A percentile compares a stretch with the other conserved stretches of the same genome.
phyloP scores from a whole-genome alignment of 2,113 vertebrate species.

The Sterrhoptilus dennistouni region DNA sequence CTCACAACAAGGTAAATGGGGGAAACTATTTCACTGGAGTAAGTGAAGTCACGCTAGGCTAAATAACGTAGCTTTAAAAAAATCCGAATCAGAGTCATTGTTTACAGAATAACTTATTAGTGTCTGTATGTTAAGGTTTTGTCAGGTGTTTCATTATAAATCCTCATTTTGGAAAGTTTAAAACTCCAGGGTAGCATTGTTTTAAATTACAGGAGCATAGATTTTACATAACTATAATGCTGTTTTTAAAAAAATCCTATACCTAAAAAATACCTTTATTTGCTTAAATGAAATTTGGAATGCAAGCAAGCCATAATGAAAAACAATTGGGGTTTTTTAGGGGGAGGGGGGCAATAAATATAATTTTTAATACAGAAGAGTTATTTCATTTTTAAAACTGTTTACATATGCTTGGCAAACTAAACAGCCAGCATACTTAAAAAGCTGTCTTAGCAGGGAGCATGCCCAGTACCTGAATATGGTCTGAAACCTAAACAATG shows the following conservation, averaged over 20 bases:
- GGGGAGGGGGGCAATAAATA: background rate
- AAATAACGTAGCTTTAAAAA: constrained; percentile 10
- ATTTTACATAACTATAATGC: constrained; percentile 41
- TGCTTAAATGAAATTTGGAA: constrained; percentile 65
- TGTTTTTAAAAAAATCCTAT: constrained; percentile 15
- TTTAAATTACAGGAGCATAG: constrained; percentile 56
- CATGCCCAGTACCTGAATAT: background rate
- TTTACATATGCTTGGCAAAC: constrained; percentile 64
- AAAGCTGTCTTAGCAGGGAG: background rate
- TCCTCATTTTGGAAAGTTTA: constrained; percentile 42
- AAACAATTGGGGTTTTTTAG: constrained; percentile 48
- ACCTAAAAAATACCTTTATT: constrained; percentile 64
- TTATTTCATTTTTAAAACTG: constrained; percentile 71
- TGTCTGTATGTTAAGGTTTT: constrained; percentile 47
- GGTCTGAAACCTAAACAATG: background rate
- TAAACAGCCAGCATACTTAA: background rate
- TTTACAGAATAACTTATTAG: constrained; percentile 60
- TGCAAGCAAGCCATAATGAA: constrained; percentile 52
- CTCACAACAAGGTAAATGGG: constrained; percentile 18
- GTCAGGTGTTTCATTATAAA: constrained; percentile 66
- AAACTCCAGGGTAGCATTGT: constrained; percentile 57
- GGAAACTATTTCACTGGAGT: constrained; percentile 3
- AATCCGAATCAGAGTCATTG: constrained; percentile 31
- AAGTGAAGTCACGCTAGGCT: background rate
- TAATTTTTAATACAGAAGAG: constrained; percentile 64